These are phyloP conservation scores for Dicerorhinus sumatrensis DNA, from an alignment of 2,113 vertebrate species.

Conservation along the genomic window DNA sequence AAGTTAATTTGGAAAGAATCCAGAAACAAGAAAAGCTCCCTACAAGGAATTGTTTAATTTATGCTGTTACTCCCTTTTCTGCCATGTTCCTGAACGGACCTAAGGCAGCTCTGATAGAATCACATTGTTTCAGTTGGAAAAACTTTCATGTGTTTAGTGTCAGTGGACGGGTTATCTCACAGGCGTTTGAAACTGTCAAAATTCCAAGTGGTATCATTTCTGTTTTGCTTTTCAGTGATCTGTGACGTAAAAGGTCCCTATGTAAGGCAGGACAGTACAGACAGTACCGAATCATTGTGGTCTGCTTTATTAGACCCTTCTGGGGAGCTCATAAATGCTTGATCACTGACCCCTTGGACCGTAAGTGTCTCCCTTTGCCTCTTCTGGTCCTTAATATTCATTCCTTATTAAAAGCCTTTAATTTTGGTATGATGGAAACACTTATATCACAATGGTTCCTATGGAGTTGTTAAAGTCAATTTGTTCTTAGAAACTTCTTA, in stretches of 20 bases:
- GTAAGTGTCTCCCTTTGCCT: constrained; percentile 58
- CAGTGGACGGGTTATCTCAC: constrained; percentile 14
- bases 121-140: neutral
- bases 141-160: neutral
- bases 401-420: constrained; percentile 54
- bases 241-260: constrained; percentile 65
- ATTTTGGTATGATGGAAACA: constrained; percentile 62
- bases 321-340: constrained; percentile 68
- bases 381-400: constrained; percentile 30
- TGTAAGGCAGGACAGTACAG: constrained; percentile 53
- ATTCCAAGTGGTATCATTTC: constrained; percentile 56
- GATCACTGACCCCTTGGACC: constrained; percentile 45
- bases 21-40: neutral
- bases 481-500: constrained; percentile 71
- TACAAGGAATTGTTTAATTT: neutral
- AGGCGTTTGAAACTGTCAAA: neutral
- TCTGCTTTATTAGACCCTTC: constrained; percentile 57
- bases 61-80: neutral
- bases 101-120: neutral
- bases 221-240: constrained; percentile 63
- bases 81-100: neutral
- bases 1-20: constrained; percentile 37
- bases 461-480: constrained; percentile 67
- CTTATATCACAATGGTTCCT: constrained; percentile 24
- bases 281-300: constrained; percentile 49